Evolutionary conservation across 2,888 invertebrate species (phyloP), one percentile per base, ranked within the genome.

Genomic region (Linyphia triangularis): DNA sequence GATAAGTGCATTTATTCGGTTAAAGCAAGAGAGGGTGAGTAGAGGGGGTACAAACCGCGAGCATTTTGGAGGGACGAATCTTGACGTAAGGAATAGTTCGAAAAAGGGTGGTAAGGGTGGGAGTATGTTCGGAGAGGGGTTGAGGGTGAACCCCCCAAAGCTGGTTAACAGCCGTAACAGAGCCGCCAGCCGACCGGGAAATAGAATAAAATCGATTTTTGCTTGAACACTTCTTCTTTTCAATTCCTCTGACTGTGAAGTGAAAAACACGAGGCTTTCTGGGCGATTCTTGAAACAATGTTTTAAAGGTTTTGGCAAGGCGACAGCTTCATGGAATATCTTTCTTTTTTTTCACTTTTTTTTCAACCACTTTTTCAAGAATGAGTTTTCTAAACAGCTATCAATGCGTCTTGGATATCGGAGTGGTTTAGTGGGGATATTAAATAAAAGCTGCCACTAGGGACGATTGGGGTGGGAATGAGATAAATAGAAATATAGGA

Each of bases 201-300:
- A 88, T 88, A 83, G 88, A 88, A 88, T 88, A 88, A 88, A 88
- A 88, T 88, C 88, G 88, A 88, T 88, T 88, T 83, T 88, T 86
- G 86, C 86, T 86, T 81, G 75, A 75, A 81, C 86, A 81, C 81
- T 86, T 86, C 85, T 79, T 79, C 81, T 79, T 79, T 85, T 86
- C 86, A 86, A 86, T 73, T 86, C 85, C 72, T 61, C 65, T 75
- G 81, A 59, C 73, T 81, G 67, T 30, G 73, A 72, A 75, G 67
- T 81, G 81, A 81, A 86, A 86, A 81, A 81, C 81, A 67, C 24
- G 70, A 33, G 40, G 67, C 72, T 83, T 85, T 77, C 72, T 67
- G 67, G 19, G 51, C 61, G 78, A 85, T 40, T 77, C 72, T 79
- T 86, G 85, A 86, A 86, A 86, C 81, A 86, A 81, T 86, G 81